These are phyloP conservation scores for Urocynchramus pylzowi DNA, from an alignment of 2,113 vertebrate genomes.

Conservation along the genomic window DNA sequence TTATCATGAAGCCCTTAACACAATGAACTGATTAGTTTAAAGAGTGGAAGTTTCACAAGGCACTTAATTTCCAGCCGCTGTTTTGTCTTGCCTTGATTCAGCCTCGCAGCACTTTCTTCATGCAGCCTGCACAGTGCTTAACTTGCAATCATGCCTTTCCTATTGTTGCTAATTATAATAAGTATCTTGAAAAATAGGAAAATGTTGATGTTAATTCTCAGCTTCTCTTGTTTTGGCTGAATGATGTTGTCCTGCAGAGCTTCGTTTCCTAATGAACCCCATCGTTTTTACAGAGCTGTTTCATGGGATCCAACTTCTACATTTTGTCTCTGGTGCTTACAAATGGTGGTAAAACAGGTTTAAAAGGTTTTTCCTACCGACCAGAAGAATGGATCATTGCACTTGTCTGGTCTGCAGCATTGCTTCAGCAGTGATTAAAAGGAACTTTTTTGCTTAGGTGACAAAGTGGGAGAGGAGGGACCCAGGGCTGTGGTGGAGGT, in stretches of 20 bases:
- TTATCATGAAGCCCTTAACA: not conserved
- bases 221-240: not conserved
- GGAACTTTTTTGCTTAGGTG: too few relatives aligned
- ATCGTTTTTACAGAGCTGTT: not conserved
- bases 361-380: not conserved
- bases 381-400: not conserved
- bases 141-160: not conserved
- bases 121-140: not conserved
- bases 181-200: not conserved
- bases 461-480: not conserved
- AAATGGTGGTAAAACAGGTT: not conserved
- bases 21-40: conserved; percentile 52
- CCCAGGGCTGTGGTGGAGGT: not conserved
- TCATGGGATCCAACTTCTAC: not conserved
- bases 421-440: not conserved
- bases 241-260: not conserved
- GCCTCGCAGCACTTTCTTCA: not conserved
- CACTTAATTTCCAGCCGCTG: conserved; percentile 22
- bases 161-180: not conserved
- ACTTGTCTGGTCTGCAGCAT: not conserved
- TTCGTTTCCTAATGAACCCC: not conserved
- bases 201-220: conserved; percentile 1
- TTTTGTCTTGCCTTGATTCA: not conserved
- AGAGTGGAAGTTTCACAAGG: not conserved
- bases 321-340: not conserved